Base-by-base conservation (phyloP, 2,797 vertebrate genomes). In the Heterohyrax brucei region DNA sequence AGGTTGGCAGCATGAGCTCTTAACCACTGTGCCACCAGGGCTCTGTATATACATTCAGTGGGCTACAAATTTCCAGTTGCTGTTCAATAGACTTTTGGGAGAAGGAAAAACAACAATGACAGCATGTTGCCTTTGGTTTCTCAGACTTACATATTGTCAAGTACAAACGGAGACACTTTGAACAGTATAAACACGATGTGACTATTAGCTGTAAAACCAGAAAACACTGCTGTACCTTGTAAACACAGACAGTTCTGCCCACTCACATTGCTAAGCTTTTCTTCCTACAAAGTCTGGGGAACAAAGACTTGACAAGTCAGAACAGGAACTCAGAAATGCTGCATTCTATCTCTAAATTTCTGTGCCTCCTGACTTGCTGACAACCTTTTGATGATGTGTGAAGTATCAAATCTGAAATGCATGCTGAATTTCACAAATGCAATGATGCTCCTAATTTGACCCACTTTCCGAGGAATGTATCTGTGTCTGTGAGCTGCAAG, bases 321-420 rank as follows among this genome's bases (percentile, higher is more conserved):
- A 92, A 92, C 87, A 96, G 77, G 62, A 48, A 77, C 24, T 88
- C 87, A 95, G 64, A 91, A 96, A 96, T 70, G 44, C 64, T 96
- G 73, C 22, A 73, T 94, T 92, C 48, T 39, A 44, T 68, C 89
- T 95, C 73, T 77, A 85, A 94, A 88, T 83, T 94, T 96, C 73
- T 83, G 76, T 78, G 83, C 72, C 68, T 93, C 26, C 56, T 44
- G 10, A 95, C 87, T 93, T 82, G 87, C 66, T 93, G 95, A 95
- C 93, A 96, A 89, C 46, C 48, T 94, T 97, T 89, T 85, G 93
- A 91, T 82, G 78, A 95, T 94, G 78, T 94, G 85, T 92, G 91
- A 98, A 94, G 70, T 89, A 83, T 95, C 78, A 82, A 90, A 93
- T 93, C 39, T 87, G 68, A 90, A 93, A 90, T 59, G 59, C 59